Base-by-base conservation (phyloP, 2,888 invertebrate genomes). In the Euplagia quadripunctaria region DNA sequence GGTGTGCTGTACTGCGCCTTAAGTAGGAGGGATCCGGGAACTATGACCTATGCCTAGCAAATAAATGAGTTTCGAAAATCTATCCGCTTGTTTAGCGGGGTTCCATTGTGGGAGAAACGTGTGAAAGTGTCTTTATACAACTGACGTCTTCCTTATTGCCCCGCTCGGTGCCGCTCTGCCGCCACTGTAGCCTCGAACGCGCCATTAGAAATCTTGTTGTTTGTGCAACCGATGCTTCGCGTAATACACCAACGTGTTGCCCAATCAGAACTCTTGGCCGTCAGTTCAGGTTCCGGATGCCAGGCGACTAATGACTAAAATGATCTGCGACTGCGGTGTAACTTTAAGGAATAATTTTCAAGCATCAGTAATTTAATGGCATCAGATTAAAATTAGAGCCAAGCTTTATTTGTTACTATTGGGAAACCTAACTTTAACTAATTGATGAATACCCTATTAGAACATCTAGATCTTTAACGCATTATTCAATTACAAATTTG, bases 281-380 rank as follows among this genome's bases (percentile, higher is more conserved):
- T 51, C 49, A 51, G 66, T 51, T 41, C 51, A 31, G 61, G 31
- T 66, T 8, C 65, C 20, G 20, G 49, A 31, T 20, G 49, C 51
- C 49, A 66, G 49, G 66, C 66, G 66, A 66, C 51, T 66, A 31
- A 66, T 66, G 5, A 65, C 17, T 49, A 49, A 66, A 31, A 49
- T 31, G 1, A 46, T 9, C 31, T 31, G 49, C 66, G 49, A 66
- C 51, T 12, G 31, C 20, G 31, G 16, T 51, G 12, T 9, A 51
- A 31, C 31, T 46, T 8, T 6, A 8, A 6, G 43, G 51, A 66
- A 66, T 49, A 46, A 49, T 66, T 51, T 66, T 17, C 16, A 66
- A 51, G 31, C 61, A 61, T 4, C 31, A 4, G 12, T 61, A 17
- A 9, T 46, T 46, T 31, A 31, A 66, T 49, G 31, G 66, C 66